Evolutionary conservation across 2,888 invertebrate species (phyloP).

Genomic region (Chrysomela aeneicollis): DNA sequence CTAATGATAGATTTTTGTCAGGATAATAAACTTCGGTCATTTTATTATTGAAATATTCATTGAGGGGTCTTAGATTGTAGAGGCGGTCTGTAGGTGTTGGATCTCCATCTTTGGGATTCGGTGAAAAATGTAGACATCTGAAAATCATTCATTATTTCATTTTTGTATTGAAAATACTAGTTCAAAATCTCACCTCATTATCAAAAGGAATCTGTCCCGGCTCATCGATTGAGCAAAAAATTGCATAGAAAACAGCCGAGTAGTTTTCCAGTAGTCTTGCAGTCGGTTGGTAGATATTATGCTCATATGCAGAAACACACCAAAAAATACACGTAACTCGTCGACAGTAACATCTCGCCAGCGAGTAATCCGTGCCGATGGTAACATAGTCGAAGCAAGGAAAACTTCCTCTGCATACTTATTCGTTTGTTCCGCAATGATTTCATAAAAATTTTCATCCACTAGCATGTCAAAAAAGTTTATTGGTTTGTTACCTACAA

Average conservation of each 20-base stretch:
- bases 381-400: constrained; percentile 8
- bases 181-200: constrained; percentile 22
- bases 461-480: constrained; percentile 8
- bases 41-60: constrained; percentile 50
- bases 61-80: constrained; percentile 49
- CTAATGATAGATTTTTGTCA: constrained; percentile 35
- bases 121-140: constrained; percentile 30
- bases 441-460: constrained; percentile 1
- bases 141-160: too few species aligned
- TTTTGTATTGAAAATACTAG: too few species aligned
- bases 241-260: constrained; percentile 13
- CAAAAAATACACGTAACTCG: constrained; percentile 15
- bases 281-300: constrained; percentile 11
- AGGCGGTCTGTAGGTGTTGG: constrained; percentile 22
- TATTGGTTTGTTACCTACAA: too few species aligned
- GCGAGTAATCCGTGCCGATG: constrained; percentile 11
- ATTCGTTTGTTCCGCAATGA: constrained; percentile 13
- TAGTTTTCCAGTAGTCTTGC: constrained; percentile 20
- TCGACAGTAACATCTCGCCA: constrained; percentile 16
- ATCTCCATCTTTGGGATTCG: constrained; percentile 19
- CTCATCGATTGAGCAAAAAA: constrained; percentile 18
- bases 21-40: constrained; percentile 40
- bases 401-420: constrained; percentile 16
- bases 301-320: constrained; percentile 14
- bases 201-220: constrained; percentile 19